Percentiles rank a stretch among this genome's conserved stretches.
These are phyloP conservation scores for Agrilus mali DNA, from an alignment of 2,888 invertebrate species.

Conservation along the genomic window DNA sequence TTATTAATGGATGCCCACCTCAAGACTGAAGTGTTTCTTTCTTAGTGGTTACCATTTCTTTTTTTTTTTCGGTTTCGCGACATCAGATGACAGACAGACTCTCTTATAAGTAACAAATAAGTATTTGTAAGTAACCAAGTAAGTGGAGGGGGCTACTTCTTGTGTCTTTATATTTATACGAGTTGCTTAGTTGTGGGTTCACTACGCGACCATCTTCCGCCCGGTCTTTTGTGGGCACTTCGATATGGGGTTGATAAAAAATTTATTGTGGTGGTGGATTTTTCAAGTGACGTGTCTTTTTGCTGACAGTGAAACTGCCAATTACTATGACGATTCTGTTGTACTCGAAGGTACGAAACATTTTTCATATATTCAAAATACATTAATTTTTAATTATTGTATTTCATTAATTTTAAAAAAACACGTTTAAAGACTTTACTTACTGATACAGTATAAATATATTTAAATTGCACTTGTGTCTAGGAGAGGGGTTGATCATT, in stretches of 20 bases:
- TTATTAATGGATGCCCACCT: too few species aligned
- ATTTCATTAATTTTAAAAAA: too few species aligned
- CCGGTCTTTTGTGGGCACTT: constrained; percentile 12
- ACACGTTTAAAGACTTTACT: too few species aligned
- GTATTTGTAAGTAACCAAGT: constrained; percentile 16
- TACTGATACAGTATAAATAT: too few species aligned
- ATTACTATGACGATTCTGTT: constrained; percentile 18
- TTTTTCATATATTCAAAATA: too few species aligned
- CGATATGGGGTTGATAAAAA: constrained; percentile 21
- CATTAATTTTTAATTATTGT: too few species aligned
- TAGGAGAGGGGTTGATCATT: too few species aligned
- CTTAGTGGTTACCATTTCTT: neutral
- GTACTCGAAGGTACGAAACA: constrained; percentile 22
- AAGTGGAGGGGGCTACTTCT: constrained; percentile 15
- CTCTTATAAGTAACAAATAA: neutral
- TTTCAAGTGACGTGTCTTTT: constrained; percentile 11
- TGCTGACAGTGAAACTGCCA: constrained; percentile 10
- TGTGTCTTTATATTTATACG: constrained; percentile 20
- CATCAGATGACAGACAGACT: constrained; percentile 1
- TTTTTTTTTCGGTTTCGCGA: constrained; percentile 3
- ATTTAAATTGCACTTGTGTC: too few species aligned
- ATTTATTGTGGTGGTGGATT: constrained; percentile 20
- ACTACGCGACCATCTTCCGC: constrained; percentile 21
- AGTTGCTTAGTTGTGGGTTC: constrained; percentile 28
- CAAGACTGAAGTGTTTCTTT: too few species aligned